Base-by-base conservation (phyloP, 2,888 invertebrate genomes). In the Arctia plantaginis region DNA sequence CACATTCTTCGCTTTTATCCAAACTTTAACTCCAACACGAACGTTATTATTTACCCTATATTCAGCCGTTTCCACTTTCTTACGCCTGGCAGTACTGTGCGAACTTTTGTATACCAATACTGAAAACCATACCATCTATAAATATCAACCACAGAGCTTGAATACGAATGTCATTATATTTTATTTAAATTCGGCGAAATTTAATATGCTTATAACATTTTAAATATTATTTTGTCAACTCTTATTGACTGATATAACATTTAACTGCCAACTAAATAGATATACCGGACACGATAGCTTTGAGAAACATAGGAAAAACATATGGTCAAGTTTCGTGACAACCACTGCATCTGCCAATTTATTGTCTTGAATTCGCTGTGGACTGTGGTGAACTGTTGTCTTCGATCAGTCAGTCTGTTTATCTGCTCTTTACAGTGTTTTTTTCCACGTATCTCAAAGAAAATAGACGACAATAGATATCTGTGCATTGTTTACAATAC, bases 401-500 rank as follows among this genome's bases (percentile, higher is more conserved):
- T 30, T 35, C 35, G 35, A 35, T 62, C 15, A 30, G 15, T 62
- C 62, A 62, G 62, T 69, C 39, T 55, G 23, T 69, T n/a, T 55
- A 27, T 69, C 39, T 55, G 55, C 55, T 69, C 39, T 55, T n/a
- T 44, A 47, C 35, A 23, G 35, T 39, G 20, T 70, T 41, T 30
- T n/a, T 44, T 27, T 30, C 41, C 41, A 62, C 70, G 59, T 69
- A 69, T 67, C 59, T 35, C 55, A 1, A n/a, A 39, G 27, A n/a
- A 30, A 30, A 44, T 62, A 2, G 55, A 8, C 62, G 30, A 4
- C 12, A 41, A 41, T 62, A 44, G 39, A 70, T 30, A 70, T 71
- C 7, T 72, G n/a, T 10, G 66, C 0, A 27, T 73, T 44, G 23
- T 51, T 18, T 67, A 72, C 33, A 23, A 15, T 76, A 67, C 33